phyloP scores from a whole-genome alignment of 2,797 vertebrate species.

The Sebastes iracundus region DNA sequence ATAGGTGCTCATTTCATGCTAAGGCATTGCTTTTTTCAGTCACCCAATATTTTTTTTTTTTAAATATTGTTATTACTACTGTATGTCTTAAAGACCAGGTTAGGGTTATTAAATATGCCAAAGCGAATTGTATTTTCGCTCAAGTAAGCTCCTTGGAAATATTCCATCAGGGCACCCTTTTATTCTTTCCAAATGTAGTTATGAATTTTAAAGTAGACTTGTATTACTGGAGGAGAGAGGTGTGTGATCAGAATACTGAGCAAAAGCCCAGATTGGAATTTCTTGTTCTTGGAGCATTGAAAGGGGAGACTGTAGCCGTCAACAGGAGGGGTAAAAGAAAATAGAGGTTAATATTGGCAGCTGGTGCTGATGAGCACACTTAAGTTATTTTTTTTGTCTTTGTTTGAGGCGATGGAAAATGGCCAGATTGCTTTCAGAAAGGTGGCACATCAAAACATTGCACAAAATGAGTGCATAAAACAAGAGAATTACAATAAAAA shows the following conservation, averaged over 20 bases:
- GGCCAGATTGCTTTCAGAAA: not conserved
- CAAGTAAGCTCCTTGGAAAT: constrained; percentile 89
- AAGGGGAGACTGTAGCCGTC: constrained; percentile 55
- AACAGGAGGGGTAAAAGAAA: constrained; percentile 37
- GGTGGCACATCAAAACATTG: constrained; percentile 3
- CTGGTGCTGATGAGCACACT: constrained; percentile 33
- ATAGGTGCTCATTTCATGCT: constrained; percentile 83
- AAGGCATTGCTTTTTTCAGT: constrained; percentile 62
- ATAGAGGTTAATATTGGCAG: constrained; percentile 38
- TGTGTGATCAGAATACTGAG: constrained; percentile 86
- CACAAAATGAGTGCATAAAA: not conserved
- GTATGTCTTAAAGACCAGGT: constrained; percentile 84
- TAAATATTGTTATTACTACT: constrained; percentile 80
- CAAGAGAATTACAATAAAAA: not conserved
- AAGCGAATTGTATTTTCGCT: constrained; percentile 87
- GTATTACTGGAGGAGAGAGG: constrained; percentile 83
- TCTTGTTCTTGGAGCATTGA: constrained; percentile 77
- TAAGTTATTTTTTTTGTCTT: not conserved
- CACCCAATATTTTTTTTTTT: constrained; percentile 26
- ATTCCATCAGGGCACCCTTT: constrained; percentile 87
- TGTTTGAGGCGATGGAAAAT: constrained; percentile 12
- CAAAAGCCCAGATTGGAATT: constrained; percentile 81
- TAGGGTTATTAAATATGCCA: constrained; percentile 88
- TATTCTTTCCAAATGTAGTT: constrained; percentile 89
- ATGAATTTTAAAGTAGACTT: constrained; percentile 90